These are phyloP conservation scores for Ctenopoma kingsleyae DNA, from an alignment of 2,797 vertebrate species.

Conservation along the genomic window DNA sequence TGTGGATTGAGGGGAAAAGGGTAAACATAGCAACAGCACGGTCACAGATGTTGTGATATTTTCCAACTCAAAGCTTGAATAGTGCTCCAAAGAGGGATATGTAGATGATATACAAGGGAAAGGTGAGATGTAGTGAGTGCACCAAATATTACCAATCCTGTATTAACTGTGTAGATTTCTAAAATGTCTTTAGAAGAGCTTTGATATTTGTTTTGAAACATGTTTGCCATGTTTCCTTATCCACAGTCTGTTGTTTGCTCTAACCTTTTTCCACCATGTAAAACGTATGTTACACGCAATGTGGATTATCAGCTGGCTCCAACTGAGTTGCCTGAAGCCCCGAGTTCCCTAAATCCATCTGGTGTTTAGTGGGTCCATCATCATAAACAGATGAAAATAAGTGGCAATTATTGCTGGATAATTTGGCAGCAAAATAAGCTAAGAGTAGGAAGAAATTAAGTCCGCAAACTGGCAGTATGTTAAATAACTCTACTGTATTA, in stretches of 20 bases:
- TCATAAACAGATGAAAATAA: constrained; percentile 73
- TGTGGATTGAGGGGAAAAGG: constrained; percentile 12
- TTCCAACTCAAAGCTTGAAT: constrained; percentile 40
- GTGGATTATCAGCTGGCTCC: constrained; percentile 52
- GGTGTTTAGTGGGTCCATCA: constrained; percentile 62
- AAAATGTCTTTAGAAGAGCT: constrained; percentile 23
- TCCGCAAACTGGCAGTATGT: constrained; percentile 38
- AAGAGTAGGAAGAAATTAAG: constrained; percentile 62
- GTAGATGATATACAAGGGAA: neutral
- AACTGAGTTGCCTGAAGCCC: constrained; percentile 55
- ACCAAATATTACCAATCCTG: constrained; percentile 7
- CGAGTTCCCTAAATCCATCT: constrained; percentile 62
- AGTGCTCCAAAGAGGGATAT: constrained; percentile 5
- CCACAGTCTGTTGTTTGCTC: constrained; percentile 20
- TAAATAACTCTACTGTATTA: neutral
- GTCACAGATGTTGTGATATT: constrained; percentile 36
- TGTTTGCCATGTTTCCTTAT: constrained; percentile 27
- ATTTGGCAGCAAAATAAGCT: constrained; percentile 70
- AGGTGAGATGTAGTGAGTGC: neutral
- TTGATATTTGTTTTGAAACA: constrained; percentile 7
- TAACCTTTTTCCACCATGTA: constrained; percentile 36
- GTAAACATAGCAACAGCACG: constrained; percentile 19
- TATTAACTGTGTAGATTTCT: constrained; percentile 20
- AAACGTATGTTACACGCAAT: constrained; percentile 35
- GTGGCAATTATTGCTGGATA: constrained; percentile 67